A percentile compares a stretch with the other conserved stretches of the same genome.
phyloP scores from a whole-genome alignment of 2,113 vertebrate species.

The Leuciscus idus region DNA sequence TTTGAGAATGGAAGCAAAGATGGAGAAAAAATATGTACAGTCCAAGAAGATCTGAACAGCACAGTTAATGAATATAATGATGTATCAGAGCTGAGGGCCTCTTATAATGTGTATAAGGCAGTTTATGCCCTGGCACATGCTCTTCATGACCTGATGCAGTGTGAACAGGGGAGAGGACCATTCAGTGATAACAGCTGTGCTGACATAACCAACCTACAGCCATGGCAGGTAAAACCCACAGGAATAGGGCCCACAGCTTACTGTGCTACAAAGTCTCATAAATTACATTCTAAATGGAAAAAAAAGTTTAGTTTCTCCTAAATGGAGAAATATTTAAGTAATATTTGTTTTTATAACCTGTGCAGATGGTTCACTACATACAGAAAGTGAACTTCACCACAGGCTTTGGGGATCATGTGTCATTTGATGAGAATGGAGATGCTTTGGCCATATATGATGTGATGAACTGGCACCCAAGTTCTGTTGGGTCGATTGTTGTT shows the following conservation, averaged over 20 bases:
- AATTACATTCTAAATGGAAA: not conserved
- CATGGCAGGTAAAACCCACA: slow-evolving; percentile 69
- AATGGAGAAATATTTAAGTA: not conserved
- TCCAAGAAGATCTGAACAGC: slow-evolving; percentile 65
- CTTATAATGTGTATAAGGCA: slow-evolving; percentile 65
- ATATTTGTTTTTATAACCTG: not conserved
- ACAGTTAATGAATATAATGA: slow-evolving; percentile 58
- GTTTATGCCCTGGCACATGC: slow-evolving; percentile 64
- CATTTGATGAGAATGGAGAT: slow-evolving; percentile 44
- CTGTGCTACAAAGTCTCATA: not conserved
- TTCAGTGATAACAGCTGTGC: slow-evolving; percentile 69
- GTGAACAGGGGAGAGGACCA: slow-evolving; percentile 69
- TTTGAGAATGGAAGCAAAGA: slow-evolving; percentile 66
- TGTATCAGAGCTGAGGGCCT: slow-evolving; percentile 62
- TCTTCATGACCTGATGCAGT: slow-evolving; percentile 63
- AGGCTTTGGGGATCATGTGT: slow-evolving; percentile 31
- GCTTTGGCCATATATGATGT: slow-evolving; percentile 27
- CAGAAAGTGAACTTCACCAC: slow-evolving; percentile 71
- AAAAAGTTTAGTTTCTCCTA: too few species aligned
- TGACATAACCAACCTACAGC: slow-evolving; percentile 63
- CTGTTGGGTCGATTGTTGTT: slow-evolving; percentile 61
- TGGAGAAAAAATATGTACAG: slow-evolving; percentile 63
- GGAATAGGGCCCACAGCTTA: not conserved
- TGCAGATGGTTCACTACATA: slow-evolving; percentile 52
- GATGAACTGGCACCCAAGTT: slow-evolving; percentile 66